Conservation (phyloP, 1,140 invertebrate genomes). For the Armadillidium nasatum region DNA sequence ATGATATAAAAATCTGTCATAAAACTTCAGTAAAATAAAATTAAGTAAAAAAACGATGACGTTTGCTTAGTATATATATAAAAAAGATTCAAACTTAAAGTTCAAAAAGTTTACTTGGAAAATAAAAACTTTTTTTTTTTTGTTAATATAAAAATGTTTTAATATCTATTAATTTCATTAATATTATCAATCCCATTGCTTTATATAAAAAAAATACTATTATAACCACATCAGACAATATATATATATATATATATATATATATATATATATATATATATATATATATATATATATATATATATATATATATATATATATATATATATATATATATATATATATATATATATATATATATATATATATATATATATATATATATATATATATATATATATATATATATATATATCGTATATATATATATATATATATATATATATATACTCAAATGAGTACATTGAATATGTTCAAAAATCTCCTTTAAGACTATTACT, state of each 20-base stretch:
- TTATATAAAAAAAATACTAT: no score
- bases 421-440: conserved; percentile 4
- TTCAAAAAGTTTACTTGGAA: neutral
- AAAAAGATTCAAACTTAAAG: no score
- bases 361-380: conserved; percentile 1
- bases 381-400: conserved; percentile 12
- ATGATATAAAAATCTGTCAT: no score
- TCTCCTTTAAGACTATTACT: neutral
- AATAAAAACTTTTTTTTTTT: neutral
- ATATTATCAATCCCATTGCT: no score
- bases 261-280: conserved; percentile 11
- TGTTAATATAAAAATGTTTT: neutral
- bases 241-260: neutral
- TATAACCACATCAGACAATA: neutral
- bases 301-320: conserved; percentile 11
- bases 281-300: neutral
- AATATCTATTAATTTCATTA: neutral
- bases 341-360: neutral
- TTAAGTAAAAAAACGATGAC: no score
- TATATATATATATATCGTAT: neutral
- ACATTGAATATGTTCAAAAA: neutral
- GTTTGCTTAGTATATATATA: no score
- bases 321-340: conserved; percentile 12
- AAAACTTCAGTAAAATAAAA: no score
- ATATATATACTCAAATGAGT: neutral